A percentile compares a stretch with the other conserved stretches of the same genome.
phyloP scores from a whole-genome alignment of 2,113 vertebrate species.

The Bos javanicus region DNA sequence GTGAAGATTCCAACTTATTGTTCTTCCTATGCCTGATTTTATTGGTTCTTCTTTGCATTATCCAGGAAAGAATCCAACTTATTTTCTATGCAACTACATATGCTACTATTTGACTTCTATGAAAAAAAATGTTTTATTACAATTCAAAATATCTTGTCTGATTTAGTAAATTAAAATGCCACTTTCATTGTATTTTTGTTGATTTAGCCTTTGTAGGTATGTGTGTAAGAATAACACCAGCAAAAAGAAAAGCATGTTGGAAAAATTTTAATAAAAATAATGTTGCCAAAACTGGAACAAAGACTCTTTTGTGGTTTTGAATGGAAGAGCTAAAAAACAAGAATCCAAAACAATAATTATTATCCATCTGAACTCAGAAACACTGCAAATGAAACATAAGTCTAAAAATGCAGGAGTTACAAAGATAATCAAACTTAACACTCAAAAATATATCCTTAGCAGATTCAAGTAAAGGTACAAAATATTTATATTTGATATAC shows the following conservation, averaged over 20 bases:
- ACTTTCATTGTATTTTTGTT: conserved; percentile 35
- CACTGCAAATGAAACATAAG: not conserved
- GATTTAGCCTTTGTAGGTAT: not conserved
- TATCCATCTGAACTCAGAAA: not conserved
- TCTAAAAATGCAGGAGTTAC: not conserved
- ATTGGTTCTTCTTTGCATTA: not conserved
- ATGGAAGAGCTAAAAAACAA: not conserved
- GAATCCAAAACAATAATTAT: not conserved
- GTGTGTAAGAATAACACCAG: not conserved
- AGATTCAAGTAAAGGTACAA: not conserved
- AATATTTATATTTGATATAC: not conserved
- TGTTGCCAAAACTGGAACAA: not conserved
- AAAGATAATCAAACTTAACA: not conserved
- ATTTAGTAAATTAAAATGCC: conserved; percentile 21
- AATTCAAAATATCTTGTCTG: not conserved
- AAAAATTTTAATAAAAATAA: conserved; percentile 3
- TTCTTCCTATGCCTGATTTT: not conserved
- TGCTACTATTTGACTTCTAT: not conserved
- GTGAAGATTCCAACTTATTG: not conserved
- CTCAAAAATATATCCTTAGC: not conserved
- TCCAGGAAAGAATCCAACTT: not conserved
- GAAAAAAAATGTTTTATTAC: not conserved
- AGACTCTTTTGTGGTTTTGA: not conserved
- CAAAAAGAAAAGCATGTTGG: not conserved
- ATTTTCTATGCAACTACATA: not conserved